Base-by-base conservation (phyloP, 2,888 invertebrate species). In the Lasioglossum malachurum region DNA sequence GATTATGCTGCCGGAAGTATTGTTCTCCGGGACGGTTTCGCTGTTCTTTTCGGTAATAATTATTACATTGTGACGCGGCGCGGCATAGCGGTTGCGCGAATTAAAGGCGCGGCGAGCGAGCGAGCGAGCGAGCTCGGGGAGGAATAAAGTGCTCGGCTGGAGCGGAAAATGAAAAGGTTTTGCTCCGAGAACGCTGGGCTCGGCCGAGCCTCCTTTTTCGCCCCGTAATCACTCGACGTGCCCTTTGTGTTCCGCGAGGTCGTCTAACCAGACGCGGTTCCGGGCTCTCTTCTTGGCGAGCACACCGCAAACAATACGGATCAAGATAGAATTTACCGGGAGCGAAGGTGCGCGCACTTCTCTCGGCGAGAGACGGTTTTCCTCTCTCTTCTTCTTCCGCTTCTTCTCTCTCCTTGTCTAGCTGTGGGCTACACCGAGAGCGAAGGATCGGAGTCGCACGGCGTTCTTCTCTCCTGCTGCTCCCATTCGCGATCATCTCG, bases 231-330 rank as follows among this genome's bases (percentile, higher is more conserved):
- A 57, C 75, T 75, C 80, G 23, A n/a, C 46, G 64, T n/a, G 38
- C n/a, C 35, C 76, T 83, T 83, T 77, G 76, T 77, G 23, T 71
- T 44, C 38, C 53, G 31, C 35, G 35, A 69, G 72, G 80, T 80
- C 53, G 76, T 64, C 76, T 79, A 86, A 86, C 69, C 76, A 69
- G 69, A 74, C 60, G 14, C 83, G 57, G 44, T 35, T 60, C 72
- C 41, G 49, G 74, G 73, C 35, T 27, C 31, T 53, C 64, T 57
- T 35, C 35, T 49, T 74, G 31, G 8, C 69, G 46, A 41, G 46
- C 46, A 64, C 46, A 64, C 49, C 46, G 46, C 64, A 75, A 82
- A 84, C 84, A 82, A 82, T 82, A 67, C 74, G 78, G 67, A 82
- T 82, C 75, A 23, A 53, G 78, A 71, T 82, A 49, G 84, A 71